These are phyloP conservation scores for Rhagophthalmus giganteus DNA, from an alignment of 2,888 invertebrate species.

Conservation along the genomic window DNA sequence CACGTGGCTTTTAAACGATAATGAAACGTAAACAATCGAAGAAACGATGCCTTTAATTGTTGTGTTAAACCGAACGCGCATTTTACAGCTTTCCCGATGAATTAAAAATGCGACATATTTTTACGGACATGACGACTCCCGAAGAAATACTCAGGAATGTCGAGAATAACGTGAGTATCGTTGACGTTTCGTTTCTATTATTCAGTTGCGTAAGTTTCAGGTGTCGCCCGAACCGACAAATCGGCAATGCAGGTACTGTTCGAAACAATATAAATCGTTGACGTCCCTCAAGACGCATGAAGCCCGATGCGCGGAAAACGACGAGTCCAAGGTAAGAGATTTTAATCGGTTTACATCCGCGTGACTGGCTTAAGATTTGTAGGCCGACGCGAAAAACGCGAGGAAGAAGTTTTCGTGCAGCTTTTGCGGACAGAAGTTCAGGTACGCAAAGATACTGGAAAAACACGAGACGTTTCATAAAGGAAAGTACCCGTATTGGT, in stretches of 20 bases:
- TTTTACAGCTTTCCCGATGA: too few species aligned
- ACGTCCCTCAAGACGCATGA: background rate
- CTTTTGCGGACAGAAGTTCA: constrained; percentile 31
- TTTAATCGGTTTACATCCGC: too few species aligned
- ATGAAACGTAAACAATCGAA: background rate
- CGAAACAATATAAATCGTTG: constrained; percentile 5
- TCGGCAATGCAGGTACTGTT: constrained; percentile 2
- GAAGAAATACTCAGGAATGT: too few species aligned
- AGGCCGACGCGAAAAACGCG: too few species aligned
- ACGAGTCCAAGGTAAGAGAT: background rate
- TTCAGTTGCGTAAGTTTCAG: too few species aligned
- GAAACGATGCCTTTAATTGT: background rate
- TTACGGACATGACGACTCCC: too few species aligned
- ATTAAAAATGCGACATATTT: too few species aligned
- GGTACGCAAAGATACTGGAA: constrained; percentile 46
- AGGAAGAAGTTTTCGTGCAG: constrained; percentile 15
- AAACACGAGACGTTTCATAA: constrained; percentile 54
- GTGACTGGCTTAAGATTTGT: too few species aligned
- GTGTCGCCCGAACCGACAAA: too few species aligned
- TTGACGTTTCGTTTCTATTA: too few species aligned
- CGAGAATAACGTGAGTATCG: too few species aligned
- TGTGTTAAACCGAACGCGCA: too few species aligned
- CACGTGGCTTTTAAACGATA: constrained; percentile 8
- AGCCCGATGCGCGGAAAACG: background rate
- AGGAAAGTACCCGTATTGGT: constrained; percentile 52